These are phyloP conservation scores for Lethrus apterus DNA, from an alignment of 1,140 invertebrate species.

Conservation along the genomic window DNA sequence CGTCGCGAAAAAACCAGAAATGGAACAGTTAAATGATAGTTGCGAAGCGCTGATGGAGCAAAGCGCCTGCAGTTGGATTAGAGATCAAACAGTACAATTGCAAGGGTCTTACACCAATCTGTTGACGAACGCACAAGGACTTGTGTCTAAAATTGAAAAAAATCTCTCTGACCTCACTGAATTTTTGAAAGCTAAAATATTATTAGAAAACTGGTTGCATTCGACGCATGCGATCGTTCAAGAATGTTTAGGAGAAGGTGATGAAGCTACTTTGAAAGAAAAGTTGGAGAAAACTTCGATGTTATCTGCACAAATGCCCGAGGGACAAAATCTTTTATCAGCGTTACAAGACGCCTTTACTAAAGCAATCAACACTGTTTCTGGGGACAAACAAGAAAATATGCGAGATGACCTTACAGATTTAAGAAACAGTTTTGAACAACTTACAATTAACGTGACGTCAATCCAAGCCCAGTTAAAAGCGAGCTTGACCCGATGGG, in stretches of 20 bases:
- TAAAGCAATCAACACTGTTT: slow-evolving; percentile 73
- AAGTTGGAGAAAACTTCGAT: slow-evolving; percentile 73
- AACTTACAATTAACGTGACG: slow-evolving; percentile 72
- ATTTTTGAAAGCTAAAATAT: slow-evolving; percentile 75
- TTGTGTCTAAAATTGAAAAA: slow-evolving; percentile 79
- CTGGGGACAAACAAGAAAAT: slow-evolving; percentile 70
- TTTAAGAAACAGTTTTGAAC: slow-evolving; percentile 73
- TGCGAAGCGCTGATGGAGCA: slow-evolving; percentile 82
- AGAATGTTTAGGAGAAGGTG: slow-evolving; percentile 73
- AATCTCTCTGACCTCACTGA: slow-evolving; percentile 83
- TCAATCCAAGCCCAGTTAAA: slow-evolving; percentile 70
- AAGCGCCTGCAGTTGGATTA: slow-evolving; percentile 70
- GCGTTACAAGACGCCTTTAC: slow-evolving; percentile 75
- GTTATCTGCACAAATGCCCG: slow-evolving; percentile 67
- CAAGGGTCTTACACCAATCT: slow-evolving; percentile 73
- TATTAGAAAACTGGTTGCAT: slow-evolving; percentile 73
- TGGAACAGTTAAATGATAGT: slow-evolving; percentile 79
- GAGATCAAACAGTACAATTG: slow-evolving; percentile 77
- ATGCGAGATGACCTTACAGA: slow-evolving; percentile 66
- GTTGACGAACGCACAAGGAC: slow-evolving; percentile 66
- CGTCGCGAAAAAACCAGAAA: slow-evolving; percentile 61
- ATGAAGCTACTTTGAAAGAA: slow-evolving; percentile 68
- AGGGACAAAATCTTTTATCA: slow-evolving; percentile 78
- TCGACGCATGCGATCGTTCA: slow-evolving; percentile 70
- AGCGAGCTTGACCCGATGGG: slow-evolving; percentile 68